A percentile compares a stretch with the other conserved stretches of the same genome.
Conservation (phyloP, 2,888 invertebrate species). For the Pediacus dermestoides region DNA sequence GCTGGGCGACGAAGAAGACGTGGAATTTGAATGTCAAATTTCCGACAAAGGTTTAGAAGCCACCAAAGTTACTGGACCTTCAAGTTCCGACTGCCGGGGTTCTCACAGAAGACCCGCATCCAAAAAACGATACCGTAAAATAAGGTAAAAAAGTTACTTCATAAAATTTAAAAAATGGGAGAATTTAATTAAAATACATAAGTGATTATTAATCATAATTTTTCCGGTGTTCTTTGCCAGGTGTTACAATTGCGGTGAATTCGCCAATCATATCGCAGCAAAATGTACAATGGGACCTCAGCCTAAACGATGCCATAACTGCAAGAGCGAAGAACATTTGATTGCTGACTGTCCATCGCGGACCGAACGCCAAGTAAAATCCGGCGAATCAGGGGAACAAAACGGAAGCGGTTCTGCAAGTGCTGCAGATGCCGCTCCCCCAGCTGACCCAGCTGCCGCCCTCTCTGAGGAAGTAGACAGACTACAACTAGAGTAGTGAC, state of each 20-base stretch:
- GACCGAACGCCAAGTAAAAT: constrained; percentile 32
- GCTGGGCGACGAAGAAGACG: constrained; percentile 81
- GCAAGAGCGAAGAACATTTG: constrained; percentile 83
- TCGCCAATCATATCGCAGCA: constrained; percentile 88
- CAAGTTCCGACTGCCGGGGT: constrained; percentile 75
- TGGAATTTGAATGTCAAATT: constrained; percentile 81
- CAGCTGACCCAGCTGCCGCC: constrained; percentile 21
- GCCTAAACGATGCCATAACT: constrained; percentile 88
- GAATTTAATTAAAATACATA: too few relatives aligned
- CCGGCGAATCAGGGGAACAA: constrained; percentile 19
- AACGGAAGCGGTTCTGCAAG: constrained; percentile 32
- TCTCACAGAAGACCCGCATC: constrained; percentile 77
- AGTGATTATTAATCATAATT: too few relatives aligned
- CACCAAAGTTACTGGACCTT: constrained; percentile 76
- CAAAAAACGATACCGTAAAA: constrained; percentile 80
- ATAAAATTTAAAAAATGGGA: neutral
- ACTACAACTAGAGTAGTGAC: constrained; percentile 22
- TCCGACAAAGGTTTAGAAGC: constrained; percentile 87
- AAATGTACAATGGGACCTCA: constrained; percentile 85
- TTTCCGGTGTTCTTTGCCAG: constrained; percentile 49
- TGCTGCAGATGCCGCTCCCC: constrained; percentile 22
- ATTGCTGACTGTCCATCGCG: constrained; percentile 82
- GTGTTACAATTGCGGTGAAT: constrained; percentile 92
- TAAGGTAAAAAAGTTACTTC: constrained; percentile 66
- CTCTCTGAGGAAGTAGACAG: constrained; percentile 21